Conservation (phyloP, 2,888 invertebrate genomes). For the Mesodorylaimus sp. region DNA sequence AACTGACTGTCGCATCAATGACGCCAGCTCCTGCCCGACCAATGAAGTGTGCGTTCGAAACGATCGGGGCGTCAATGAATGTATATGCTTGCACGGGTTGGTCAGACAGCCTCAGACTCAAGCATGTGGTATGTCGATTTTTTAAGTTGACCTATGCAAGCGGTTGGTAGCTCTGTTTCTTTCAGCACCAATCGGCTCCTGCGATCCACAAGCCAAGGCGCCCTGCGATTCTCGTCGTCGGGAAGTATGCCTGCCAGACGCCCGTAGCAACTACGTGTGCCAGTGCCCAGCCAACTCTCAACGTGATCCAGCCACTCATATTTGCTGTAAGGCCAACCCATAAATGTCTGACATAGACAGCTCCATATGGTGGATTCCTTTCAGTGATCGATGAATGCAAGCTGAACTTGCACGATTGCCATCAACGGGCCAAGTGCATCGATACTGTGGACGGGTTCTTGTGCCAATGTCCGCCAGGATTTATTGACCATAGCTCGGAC, state of each 20-base stretch:
- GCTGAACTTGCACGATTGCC: conserved; percentile 20
- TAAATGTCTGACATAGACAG: neutral
- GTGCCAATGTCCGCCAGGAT: conserved; percentile 13
- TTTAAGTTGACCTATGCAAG: neutral
- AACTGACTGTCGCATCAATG: conserved; percentile 16
- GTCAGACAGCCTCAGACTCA: conserved; percentile 15
- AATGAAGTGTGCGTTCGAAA: conserved; percentile 18
- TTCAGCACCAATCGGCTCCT: conserved; percentile 15
- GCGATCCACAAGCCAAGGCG: conserved; percentile 21
- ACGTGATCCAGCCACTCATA: conserved; percentile 25
- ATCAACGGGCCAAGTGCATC: conserved; percentile 20
- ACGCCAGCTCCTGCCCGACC: conserved; percentile 18
- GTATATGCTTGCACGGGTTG: conserved; percentile 20
- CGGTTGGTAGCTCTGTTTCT: neutral
- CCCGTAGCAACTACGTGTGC: conserved; percentile 20
- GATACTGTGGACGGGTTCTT: conserved; percentile 17
- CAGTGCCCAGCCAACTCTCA: conserved; percentile 23
- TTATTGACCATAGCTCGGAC: conserved; percentile 20
- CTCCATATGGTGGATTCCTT: conserved; percentile 7
- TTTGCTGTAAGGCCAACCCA: conserved; percentile 21
- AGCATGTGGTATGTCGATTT: neutral
- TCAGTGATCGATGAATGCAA: conserved; percentile 26
- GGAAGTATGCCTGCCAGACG: conserved; percentile 24
- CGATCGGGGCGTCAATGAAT: conserved; percentile 12
- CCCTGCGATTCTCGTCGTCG: conserved; percentile 24